A percentile compares a stretch with the other conserved stretches of the same genome.
These are phyloP conservation scores for Maccullochella peelii DNA, from an alignment of 2,113 vertebrate species.

Conservation along the genomic window DNA sequence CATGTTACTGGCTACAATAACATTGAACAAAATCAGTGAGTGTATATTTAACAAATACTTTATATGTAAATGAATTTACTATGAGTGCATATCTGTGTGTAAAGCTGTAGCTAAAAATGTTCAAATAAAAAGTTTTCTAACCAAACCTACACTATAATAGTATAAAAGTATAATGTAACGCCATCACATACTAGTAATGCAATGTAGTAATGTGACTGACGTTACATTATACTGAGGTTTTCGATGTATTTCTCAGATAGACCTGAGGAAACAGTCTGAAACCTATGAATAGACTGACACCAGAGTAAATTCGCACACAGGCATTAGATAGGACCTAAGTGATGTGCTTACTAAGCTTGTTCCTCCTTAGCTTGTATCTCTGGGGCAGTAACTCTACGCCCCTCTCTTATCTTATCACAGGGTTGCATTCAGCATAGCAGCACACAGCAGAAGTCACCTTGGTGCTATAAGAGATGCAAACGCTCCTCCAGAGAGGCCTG, in stretches of 20 bases:
- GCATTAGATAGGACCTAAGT: constrained; percentile 48
- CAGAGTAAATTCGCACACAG: constrained; percentile 46
- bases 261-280: constrained; percentile 31
- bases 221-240: constrained; percentile 27
- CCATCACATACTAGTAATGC: too few relatives aligned
- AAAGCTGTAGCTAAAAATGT: not conserved
- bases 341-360: constrained; percentile 69
- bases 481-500: constrained; percentile 54
- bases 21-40: not conserved
- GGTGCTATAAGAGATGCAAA: constrained; percentile 64
- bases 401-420: constrained; percentile 71
- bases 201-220: constrained; percentile 49
- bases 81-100: not conserved
- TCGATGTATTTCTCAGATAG: constrained; percentile 23
- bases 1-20: not conserved
- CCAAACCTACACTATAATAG: not conserved
- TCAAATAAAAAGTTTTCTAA: not conserved
- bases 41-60: not conserved
- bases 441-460: constrained; percentile 74
- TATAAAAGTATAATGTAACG: too few relatives aligned
- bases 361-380: constrained; percentile 70
- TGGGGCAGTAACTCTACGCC: constrained; percentile 60
- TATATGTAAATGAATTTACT: not conserved
- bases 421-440: constrained; percentile 64
- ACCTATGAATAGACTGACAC: constrained; percentile 50